phyloP scores from a whole-genome alignment of 2,888 invertebrate species.

The Pristionchus exspectatus region DNA sequence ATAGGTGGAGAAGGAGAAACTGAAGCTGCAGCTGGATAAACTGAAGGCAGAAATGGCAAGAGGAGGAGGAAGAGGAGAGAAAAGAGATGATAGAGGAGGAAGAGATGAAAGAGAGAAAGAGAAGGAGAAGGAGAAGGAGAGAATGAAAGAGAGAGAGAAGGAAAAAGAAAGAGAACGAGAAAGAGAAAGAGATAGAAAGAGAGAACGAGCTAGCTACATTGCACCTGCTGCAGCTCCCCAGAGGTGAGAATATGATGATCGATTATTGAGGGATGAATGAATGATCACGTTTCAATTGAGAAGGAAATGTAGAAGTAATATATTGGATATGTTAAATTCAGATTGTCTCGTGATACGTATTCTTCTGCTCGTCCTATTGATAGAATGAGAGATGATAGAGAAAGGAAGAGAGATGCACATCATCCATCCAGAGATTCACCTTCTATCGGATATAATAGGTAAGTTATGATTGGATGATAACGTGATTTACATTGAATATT shows the following conservation, averaged over 20 bases:
- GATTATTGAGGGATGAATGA: background rate
- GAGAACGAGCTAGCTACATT: conserved; percentile 52
- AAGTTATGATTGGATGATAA: background rate
- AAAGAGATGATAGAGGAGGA: background rate
- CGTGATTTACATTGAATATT: too few relatives aligned
- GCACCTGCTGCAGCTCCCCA: conserved; percentile 46
- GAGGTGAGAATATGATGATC: background rate
- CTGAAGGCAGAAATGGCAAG: conserved; percentile 47
- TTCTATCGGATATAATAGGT: conserved; percentile 23
- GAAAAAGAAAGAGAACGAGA: background rate
- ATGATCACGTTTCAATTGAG: background rate
- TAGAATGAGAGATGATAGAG: conserved; percentile 15
- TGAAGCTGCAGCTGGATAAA: conserved; percentile 41
- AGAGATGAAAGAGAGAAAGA: conserved; percentile 30
- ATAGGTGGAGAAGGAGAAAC: conserved; percentile 55
- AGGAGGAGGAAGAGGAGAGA: conserved; percentile 24
- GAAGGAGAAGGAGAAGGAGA: background rate
- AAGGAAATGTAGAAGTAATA: too few relatives aligned
- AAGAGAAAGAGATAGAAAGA: conserved; percentile 17
- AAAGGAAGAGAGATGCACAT: conserved; percentile 36
- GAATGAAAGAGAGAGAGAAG: background rate
- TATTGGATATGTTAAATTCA: background rate
- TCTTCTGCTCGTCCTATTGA: background rate
- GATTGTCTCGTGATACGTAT: conserved; percentile 22
- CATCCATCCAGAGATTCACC: conserved; percentile 7